Evolutionary conservation across 2,888 invertebrate genomes (phyloP).

Genomic region (Endotricha flammealis): DNA sequence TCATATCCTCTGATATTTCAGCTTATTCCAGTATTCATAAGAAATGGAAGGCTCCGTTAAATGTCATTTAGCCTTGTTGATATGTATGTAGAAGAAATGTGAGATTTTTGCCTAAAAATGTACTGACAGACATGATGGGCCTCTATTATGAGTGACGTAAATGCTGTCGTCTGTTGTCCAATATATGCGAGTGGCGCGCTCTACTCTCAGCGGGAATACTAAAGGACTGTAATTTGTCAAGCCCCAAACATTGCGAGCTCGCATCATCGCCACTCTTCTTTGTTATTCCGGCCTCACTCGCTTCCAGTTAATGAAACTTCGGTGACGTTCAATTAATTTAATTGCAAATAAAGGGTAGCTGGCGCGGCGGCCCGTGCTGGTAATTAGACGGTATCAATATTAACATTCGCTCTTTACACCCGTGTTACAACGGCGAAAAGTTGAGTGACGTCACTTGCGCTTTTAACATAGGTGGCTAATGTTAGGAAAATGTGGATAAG

Average conservation of each 20-base stretch:
- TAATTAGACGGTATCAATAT: constrained; percentile 23
- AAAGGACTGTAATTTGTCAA: constrained; percentile 50
- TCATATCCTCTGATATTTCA: too few relatives aligned
- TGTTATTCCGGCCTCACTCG: constrained; percentile 38
- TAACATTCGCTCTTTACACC: constrained; percentile 4
- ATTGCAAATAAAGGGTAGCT: constrained; percentile 35
- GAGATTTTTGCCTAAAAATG: background rate
- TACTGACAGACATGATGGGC: constrained; percentile 19
- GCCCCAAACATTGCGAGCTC: constrained; percentile 35
- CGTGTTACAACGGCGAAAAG: constrained; percentile 17
- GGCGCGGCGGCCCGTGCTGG: constrained; percentile 13
- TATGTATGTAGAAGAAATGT: too few relatives aligned
- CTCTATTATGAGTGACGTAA: constrained; percentile 18
- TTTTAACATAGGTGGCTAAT: constrained; percentile 51
- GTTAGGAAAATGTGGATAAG: constrained; percentile 56
- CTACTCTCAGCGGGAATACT: constrained; percentile 34
- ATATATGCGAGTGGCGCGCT: constrained; percentile 25
- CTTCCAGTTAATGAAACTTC: constrained; percentile 43
- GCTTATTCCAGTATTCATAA: too few relatives aligned
- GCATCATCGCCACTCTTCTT: constrained; percentile 40
- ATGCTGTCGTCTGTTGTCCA: constrained; percentile 14
- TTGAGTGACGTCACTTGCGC: constrained; percentile 18
- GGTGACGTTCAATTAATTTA: constrained; percentile 46
- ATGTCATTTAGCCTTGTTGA: too few relatives aligned
- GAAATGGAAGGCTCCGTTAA: too few relatives aligned